A percentile compares a stretch with the other conserved stretches of the same genome.
Conservation (phyloP, 1,140 invertebrate genomes). For the Drosophila seguyi region DNA sequence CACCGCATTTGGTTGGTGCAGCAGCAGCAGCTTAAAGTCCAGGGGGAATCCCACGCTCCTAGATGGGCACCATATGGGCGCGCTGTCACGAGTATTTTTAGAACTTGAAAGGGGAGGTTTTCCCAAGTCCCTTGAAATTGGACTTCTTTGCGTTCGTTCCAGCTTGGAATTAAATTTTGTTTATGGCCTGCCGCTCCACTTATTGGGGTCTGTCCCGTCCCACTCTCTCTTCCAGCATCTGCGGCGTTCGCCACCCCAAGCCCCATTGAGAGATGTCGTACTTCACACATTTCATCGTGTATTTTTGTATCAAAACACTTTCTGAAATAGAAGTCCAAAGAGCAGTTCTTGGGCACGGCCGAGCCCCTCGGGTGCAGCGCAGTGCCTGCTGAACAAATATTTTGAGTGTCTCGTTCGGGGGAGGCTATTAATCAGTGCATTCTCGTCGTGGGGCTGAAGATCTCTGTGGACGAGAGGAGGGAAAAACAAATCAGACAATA, state of each 20-base stretch:
- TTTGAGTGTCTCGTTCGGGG: slow-evolving; percentile 12
- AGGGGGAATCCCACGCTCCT: slow-evolving; percentile 29
- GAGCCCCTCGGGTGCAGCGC: neutral
- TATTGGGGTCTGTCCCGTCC: neutral
- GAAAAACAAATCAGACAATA: neutral
- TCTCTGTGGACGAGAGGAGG: slow-evolving; percentile 20
- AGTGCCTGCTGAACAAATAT: slow-evolving; percentile 29
- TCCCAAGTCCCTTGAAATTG: neutral
- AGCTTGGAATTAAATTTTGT: slow-evolving; percentile 22
- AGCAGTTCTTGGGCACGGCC: slow-evolving; percentile 3
- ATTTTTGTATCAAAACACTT: slow-evolving; percentile 53
- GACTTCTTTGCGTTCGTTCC: slow-evolving; percentile 6
- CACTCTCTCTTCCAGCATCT: neutral
- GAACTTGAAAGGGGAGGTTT: slow-evolving; percentile 13
- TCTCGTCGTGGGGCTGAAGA: neutral
- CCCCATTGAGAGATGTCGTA: slow-evolving; percentile 29
- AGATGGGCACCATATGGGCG: slow-evolving; percentile 38
- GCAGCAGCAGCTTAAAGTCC: slow-evolving; percentile 1
- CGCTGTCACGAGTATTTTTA: slow-evolving; percentile 33
- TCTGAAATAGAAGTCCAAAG: slow-evolving; percentile 21
- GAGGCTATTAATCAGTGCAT: slow-evolving; percentile 12
- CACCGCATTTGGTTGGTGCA: neutral
- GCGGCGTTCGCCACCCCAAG: slow-evolving; percentile 4
- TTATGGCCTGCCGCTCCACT: slow-evolving; percentile 29
- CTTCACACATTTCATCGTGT: slow-evolving; percentile 41